Conservation (phyloP, 2,113 vertebrate species). For the Trichechus manatus region DNA sequence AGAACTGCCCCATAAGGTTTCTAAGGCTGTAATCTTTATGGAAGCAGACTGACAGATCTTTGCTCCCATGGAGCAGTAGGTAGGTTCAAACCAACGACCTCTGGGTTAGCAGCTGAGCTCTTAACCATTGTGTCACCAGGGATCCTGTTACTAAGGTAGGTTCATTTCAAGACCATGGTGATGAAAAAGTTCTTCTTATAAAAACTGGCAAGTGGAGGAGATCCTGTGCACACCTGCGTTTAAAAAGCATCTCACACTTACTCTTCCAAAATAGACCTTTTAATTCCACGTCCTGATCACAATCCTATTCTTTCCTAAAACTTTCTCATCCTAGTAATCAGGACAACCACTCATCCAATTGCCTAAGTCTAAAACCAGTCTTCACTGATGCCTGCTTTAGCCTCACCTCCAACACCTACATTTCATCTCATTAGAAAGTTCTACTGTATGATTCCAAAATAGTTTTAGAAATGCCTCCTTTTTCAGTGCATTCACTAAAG, state of each 20-base stretch:
- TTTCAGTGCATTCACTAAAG: neutral
- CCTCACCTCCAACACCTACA: neutral
- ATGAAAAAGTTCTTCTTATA: neutral
- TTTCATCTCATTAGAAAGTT: neutral
- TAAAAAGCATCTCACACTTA: neutral
- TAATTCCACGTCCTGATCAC: neutral
- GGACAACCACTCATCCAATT: neutral
- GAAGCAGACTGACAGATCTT: too few relatives aligned
- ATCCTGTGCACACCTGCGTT: neutral
- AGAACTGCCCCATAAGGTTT: too few relatives aligned
- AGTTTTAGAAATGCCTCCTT: neutral
- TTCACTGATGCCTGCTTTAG: neutral
- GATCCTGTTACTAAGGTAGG: too few relatives aligned
- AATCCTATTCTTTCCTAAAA: neutral
- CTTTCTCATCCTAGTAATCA: neutral
- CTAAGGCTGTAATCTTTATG: too few relatives aligned
- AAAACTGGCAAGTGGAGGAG: neutral
- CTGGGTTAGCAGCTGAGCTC: too few relatives aligned
- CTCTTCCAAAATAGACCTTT: neutral
- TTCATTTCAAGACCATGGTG: neutral
- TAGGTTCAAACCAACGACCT: too few relatives aligned
- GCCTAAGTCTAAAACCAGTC: neutral
- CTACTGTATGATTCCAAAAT: neutral
- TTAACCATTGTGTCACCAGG: too few relatives aligned
- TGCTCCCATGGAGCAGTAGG: too few relatives aligned